Conservation (phyloP, 2,797 vertebrate genomes). For the Selene dorsalis region DNA sequence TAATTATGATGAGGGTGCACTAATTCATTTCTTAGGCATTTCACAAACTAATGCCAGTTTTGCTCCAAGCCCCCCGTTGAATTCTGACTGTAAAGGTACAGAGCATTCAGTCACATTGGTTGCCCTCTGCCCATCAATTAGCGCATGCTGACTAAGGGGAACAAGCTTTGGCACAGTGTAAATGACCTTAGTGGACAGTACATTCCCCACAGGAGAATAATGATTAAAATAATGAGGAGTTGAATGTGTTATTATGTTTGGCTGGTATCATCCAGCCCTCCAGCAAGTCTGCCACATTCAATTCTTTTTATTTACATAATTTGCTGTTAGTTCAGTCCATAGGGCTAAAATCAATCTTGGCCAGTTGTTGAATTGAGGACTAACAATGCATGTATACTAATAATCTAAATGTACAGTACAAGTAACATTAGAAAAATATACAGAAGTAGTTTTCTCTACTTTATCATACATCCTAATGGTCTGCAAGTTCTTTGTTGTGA, state of each 20-base stretch:
- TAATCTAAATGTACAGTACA: not conserved
- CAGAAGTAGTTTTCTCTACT: not conserved
- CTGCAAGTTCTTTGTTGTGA: slow-evolving; percentile 3
- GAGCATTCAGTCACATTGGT: slow-evolving; percentile 54
- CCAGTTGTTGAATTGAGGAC: not conserved
- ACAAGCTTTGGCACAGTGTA: slow-evolving; percentile 29
- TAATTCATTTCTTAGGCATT: slow-evolving; percentile 44
- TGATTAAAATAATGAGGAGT: slow-evolving; percentile 24
- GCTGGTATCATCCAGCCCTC: not conserved
- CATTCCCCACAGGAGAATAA: slow-evolving; percentile 38
- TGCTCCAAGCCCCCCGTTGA: slow-evolving; percentile 29
- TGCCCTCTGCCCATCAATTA: slow-evolving; percentile 67
- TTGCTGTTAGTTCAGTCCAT: not conserved
- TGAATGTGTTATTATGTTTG: slow-evolving; percentile 5
- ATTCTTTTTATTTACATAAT: not conserved
- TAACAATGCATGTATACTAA: not conserved
- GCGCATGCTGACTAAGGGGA: slow-evolving; percentile 58
- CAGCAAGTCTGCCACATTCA: not conserved
- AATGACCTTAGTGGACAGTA: slow-evolving; percentile 46
- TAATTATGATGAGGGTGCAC: slow-evolving; percentile 52
- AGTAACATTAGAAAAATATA: not conserved
- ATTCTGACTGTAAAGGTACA: slow-evolving; percentile 37
- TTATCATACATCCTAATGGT: slow-evolving; percentile 3
- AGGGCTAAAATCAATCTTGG: not conserved
- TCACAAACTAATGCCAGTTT: slow-evolving; percentile 44